Base-by-base conservation (phyloP, 2,797 vertebrate genomes). In the Anguilla megastoma region DNA sequence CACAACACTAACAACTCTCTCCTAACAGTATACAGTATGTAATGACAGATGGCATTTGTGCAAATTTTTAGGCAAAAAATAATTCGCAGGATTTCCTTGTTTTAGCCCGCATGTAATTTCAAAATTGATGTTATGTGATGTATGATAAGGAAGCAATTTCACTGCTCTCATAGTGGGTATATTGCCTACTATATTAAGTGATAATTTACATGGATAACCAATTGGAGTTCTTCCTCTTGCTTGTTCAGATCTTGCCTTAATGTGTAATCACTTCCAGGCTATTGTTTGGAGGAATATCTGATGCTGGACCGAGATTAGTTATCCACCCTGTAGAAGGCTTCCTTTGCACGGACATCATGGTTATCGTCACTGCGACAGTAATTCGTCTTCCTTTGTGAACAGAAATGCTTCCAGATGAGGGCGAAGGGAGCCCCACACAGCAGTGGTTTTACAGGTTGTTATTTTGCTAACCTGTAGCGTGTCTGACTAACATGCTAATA, bases 381-480 rank as follows among this genome's bases (percentile, higher is more conserved):
- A 18, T 80, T 18, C 90, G 71, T 54, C 87, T 91, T 93, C 86
- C 91, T 92, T 90, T 92, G 86, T 84, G 88, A 91, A 90, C 88
- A 90, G 92, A 95, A 95, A 88, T 88, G 89, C 89, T 96, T 95
- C 94, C 94, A 96, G 92, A 93, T 92, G 93, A 92, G 88, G 58
- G 87, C 84, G 82, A 85, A 85, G 89, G 89, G 58, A 88, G 87
- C 90, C 50, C 10, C 21, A 48, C 33, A 88, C 86, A 92, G 27
- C 91, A 91, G 83, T 89, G 93, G 91, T 86, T 90, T 91, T 89
- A 91, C 85, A 91, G 76, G 85, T 89, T 92, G 85, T 91, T 93
- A 92, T 90, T 91, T 63, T 87, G 90, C 90, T 87, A 86, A 91
- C 84, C 88, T 89, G 86, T 89, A 88, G 88, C 89, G 87, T 66